Base-by-base conservation (phyloP, 1,140 invertebrate species). In the Lepidurus packardi region DNA sequence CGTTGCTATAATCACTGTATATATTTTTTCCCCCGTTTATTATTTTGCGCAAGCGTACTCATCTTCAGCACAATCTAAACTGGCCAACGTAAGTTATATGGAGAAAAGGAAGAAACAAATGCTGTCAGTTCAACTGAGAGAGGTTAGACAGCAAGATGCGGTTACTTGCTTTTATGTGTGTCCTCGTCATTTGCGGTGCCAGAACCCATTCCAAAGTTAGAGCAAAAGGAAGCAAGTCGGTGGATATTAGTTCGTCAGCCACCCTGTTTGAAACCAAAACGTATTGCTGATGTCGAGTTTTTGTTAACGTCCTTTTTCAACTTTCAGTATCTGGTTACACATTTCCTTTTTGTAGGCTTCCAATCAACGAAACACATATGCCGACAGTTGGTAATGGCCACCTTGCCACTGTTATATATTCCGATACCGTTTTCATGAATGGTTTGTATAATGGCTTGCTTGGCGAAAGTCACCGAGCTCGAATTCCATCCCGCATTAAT, bases 371-470 rank as follows among this genome's bases (percentile, higher is more conserved):
- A 13, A 43, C 80, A 11, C 79, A 80, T 13, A 82, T 83, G 80
- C 83, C 86, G 9, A 82, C 83, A 16, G 81, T 87, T 41, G 86
- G 86, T 11, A 87, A 87, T 79, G 86, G 86, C 43, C 86, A 87
- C 74, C 73, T 87, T 21, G 85, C 85, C 9, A 87, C 85, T 2
- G 83, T 84, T 3, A 80, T 87, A 4, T 81, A 84, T 78, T 83
- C 83, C 73, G 83, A 86, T 65, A 82, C 83, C 6, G 83, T 87
- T 24, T 86, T 81, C 79, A 84, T 87, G 84, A 86, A 87, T 79
- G 86, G 86, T 1, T 80, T 87, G 7, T 87, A 86, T 81, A 87
- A 87, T 81, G 86, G 86, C 1, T 80, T 82, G 34, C 79, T 81
- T 73, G 81, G 83, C 24, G 79, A 83, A 73, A 81, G 79, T 75